Evolutionary conservation across 1,140 invertebrate species (phyloP).

Genomic region (Sycobia sp.): DNA sequence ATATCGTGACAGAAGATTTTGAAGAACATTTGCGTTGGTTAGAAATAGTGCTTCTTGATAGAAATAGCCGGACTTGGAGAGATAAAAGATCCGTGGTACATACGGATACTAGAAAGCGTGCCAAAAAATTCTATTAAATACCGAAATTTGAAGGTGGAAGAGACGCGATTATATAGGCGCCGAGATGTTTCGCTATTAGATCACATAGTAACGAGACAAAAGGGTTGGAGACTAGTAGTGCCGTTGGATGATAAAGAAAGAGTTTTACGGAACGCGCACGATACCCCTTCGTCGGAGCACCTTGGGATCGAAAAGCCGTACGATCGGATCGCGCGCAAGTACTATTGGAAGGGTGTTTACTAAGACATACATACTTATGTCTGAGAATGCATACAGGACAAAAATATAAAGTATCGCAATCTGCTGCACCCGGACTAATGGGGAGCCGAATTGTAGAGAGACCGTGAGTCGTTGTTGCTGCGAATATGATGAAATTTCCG

Average conservation of each 20-base stretch:
- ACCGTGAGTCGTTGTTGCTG: constrained; percentile 25
- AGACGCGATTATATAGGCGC: too few relatives aligned
- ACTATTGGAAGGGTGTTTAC: constrained; percentile 10
- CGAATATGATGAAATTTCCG: constrained; percentile 31
- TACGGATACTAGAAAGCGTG: too few relatives aligned
- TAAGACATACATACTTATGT: not conserved
- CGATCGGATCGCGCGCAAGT: not conserved
- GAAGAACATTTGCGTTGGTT: too few relatives aligned
- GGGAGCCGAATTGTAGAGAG: not conserved
- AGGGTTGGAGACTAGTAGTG: constrained; percentile 10
- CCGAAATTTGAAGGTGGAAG: too few relatives aligned
- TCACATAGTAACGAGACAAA: not conserved
- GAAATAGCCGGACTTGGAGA: too few relatives aligned
- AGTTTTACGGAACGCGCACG: not conserved
- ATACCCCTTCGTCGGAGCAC: not conserved
- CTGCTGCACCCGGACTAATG: not conserved
- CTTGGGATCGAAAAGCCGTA: constrained; percentile 19
- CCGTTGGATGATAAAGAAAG: not conserved
- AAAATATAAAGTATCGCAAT: not conserved
- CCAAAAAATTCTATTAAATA: too few relatives aligned
- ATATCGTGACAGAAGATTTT: too few relatives aligned
- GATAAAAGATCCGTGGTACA: too few relatives aligned
- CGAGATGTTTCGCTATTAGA: not conserved
- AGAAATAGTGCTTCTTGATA: too few relatives aligned
- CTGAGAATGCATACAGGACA: not conserved